Evolutionary conservation across 2,797 vertebrate genomes (phyloP), one percentile per base, ranked within the genome.

Genomic region (Discoglossus pictus): DNA sequence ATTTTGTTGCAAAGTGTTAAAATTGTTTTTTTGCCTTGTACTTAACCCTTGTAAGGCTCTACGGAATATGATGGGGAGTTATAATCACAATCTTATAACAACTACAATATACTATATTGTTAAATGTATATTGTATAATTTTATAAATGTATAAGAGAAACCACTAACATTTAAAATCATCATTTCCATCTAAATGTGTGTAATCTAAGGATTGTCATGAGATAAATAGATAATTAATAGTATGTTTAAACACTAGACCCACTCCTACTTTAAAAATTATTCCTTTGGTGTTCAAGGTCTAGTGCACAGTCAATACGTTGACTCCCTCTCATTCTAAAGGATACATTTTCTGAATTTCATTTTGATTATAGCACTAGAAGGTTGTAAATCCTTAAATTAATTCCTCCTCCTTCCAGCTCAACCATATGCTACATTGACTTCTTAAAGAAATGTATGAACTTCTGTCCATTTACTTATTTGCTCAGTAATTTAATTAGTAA

Each of bases 271-370:
- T 42, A 24, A 48, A 25, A 51, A 51, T 64, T 51, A 51, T 64
- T 64, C 61, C 61, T 58, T 31, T 64, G 52, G 44, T 44, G 52
- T 71, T 71, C 44, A 71, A 40, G 61, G 61, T 71, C 68, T 54
- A 24, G 36, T 59, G 61, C 60, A 39, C 53, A 17, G 61, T 56
- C 53, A 59, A 36, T 52, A 38, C 35, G 21, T 27, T 55, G 9
- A 55, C 67, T 71, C 68, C 68, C 68, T 51, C 53, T 17, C 15
- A 55, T 50, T 44, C 35, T 42, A 64, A 58, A 63, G 61, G 61
- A 63, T 71, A 52, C 44, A 64, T 71, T 70, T 70, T 51, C 52
- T 38, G 47, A 70, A 63, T 70, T 64, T 31, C 64, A 47, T 63
- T 63, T 70, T 34, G 36, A 64, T 51, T 59, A 40, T 36, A 39